A percentile compares a stretch with the other conserved stretches of the same genome.
Conservation (phyloP, 2,797 vertebrate genomes). For the Caiman crocodilus region DNA sequence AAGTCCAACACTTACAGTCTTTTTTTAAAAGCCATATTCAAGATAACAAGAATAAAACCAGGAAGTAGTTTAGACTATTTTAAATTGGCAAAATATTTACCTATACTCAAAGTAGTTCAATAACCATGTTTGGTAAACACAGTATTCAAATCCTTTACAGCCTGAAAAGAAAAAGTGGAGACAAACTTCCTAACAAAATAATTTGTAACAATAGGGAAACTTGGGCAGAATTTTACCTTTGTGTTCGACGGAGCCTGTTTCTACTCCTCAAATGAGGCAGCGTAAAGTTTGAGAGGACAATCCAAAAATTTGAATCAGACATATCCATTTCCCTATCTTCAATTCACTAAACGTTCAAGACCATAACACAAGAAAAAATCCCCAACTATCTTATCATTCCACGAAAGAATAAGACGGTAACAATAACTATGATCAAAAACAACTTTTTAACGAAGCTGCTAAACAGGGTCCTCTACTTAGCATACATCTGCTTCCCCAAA, state of each 20-base stretch:
- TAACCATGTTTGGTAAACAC: background rate
- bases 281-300: conserved; percentile 91
- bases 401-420: conserved; percentile 36
- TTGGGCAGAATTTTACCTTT: conserved; percentile 86
- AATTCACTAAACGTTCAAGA: conserved; percentile 18
- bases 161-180: background rate
- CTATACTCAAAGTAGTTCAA: background rate
- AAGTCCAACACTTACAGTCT: background rate
- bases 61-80: background rate
- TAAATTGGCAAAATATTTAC: background rate
- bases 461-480: conserved; percentile 71
- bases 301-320: conserved; percentile 93
- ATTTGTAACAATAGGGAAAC: background rate
- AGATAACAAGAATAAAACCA: background rate
- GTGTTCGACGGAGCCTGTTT: conserved; percentile 90
- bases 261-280: conserved; percentile 90
- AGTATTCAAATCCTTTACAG: background rate
- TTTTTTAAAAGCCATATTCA: no score
- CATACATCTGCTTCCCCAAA: conserved; percentile 28
- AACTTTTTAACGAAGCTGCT: conserved; percentile 70
- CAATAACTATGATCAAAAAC: conserved; percentile 54
- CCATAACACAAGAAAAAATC: conserved; percentile 27
- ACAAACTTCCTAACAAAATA: background rate
- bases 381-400: conserved; percentile 29
- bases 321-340: conserved; percentile 75